Base-by-base conservation (phyloP, 2,113 vertebrate genomes). In the Amphilophus citrinellus region DNA sequence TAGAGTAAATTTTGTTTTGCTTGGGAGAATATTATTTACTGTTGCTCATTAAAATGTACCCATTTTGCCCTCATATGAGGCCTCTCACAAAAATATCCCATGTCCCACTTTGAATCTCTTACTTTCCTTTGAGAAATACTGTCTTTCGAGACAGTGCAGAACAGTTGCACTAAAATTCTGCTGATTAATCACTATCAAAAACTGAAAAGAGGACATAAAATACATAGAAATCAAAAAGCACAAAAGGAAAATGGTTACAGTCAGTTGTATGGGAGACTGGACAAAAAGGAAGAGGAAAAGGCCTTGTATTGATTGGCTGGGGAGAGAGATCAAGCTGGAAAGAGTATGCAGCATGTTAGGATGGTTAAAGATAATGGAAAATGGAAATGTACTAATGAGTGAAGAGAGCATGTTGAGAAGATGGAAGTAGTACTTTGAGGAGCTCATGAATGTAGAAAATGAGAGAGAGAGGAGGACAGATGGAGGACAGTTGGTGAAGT, bases 1-100 rank as follows among this genome's bases (percentile, higher is more conserved):
- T 44, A 57, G 65, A 75, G 53, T 66, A 39, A 76, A 39, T 85
- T 68, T 50, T 35, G 18, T 60, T 73, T 24, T 24, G 24, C 24
- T 24, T 24, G 24, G 24, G 24, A 24, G 24, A 24, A 24, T 24
- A 24, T 24, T 24, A 24, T 24, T 24, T 24, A 24, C 24, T 24
- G 62, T 35, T 73, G 18, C 76, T 83, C 61, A 85, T 87, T 87
- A 87, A 80, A 83, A 73, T 63, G 59, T 30, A 79, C 61, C 47
- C 42, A 44, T 76, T 79, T 53, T 86, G 14, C 53, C 57, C 39
- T 59, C 44, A 15, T 47, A 14, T 22, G 59, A 78, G 75, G 53
- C n/a, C 63, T 79, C 22, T 30, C 50, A 42, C 57, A 79, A 87
- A 87, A 84, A 82, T 84, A 89, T n/a, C 22, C 30, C 2, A 35